Conservation (phyloP, 2,888 invertebrate genomes). For the Aporophyla nigra region DNA sequence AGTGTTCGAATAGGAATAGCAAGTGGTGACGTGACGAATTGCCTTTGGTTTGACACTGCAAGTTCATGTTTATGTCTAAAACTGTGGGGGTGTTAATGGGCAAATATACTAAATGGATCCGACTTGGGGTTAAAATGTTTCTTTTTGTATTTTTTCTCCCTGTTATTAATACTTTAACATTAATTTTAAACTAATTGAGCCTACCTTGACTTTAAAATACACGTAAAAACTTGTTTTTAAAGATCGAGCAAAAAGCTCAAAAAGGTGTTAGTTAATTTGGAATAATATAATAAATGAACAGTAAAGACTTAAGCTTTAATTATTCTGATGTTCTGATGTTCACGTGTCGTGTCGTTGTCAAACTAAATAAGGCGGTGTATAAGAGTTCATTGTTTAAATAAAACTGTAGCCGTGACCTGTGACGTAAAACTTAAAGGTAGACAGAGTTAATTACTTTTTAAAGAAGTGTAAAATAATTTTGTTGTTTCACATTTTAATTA, state of each 20-base stretch:
- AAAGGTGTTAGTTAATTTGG: background rate
- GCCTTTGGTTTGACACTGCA: conserved; percentile 6
- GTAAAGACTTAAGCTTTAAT: background rate
- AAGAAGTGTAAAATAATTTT: background rate
- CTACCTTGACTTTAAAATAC: conserved; percentile 24
- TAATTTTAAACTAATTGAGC: background rate
- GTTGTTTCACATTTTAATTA: too few relatives aligned
- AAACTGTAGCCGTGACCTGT: conserved; percentile 6
- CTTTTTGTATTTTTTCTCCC: background rate
- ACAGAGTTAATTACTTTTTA: too few relatives aligned
- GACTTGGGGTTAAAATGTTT: background rate
- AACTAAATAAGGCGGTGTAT: conserved; percentile 6
- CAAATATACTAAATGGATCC: background rate
- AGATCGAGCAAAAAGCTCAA: background rate
- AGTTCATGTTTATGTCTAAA: background rate
- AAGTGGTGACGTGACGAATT: conserved; percentile 38
- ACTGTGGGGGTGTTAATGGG: background rate
- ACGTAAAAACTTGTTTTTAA: conserved; percentile 11
- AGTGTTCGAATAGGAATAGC: conserved; percentile 37
- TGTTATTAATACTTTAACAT: background rate
- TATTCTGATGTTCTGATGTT: background rate
- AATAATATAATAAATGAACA: conserved; percentile 10
- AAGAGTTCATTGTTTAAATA: conserved; percentile 31
- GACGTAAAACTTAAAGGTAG: background rate
- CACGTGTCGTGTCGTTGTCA: background rate